Base-by-base conservation (phyloP, 2,888 invertebrate genomes). In the Caenorhabditis sulstoni region DNA sequence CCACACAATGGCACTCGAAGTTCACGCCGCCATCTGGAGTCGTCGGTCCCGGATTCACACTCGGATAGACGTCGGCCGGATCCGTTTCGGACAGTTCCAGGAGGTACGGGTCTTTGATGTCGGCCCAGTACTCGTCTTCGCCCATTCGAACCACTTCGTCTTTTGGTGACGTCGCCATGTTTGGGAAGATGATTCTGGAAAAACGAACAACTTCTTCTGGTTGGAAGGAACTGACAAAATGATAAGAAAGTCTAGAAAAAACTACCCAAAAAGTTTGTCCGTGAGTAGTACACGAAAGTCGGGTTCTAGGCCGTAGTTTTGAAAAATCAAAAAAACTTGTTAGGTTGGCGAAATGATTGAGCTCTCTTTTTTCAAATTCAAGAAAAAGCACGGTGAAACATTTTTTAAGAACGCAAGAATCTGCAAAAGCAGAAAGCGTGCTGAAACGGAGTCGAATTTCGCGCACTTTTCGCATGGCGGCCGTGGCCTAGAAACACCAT, bases 1-100 rank as follows among this genome's bases (percentile, higher is more conserved):
- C 83, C 1, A 89, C 89, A 62, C 89, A 89, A 58, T 89, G 89
- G 66, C 89, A 89, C 66, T 89, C 89, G 58, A 89, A 89, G 64
- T 89, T 89, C n/a, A 88, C 80, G 23, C 81, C 58, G 7, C 89
- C 89, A 55, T 89, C 88, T 9, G 86, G 78, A 18, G 85, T 87
- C 14, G 81, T 82, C 0, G 89, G 87, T 20, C 89, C 89, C 14
- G 89, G 89, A 70, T 89, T 89, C 58, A 83, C 81, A 14, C 82
- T 82, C 12, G 87, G 87, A 49, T 84, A 86, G 9, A 89, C 71
- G 12, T 89, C 86, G n/a, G 78, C 80, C 9, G 59, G 41, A 18
- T 61, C 61, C 0, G 53, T 52, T 9, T 14, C 5, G 78, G 81
- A 14, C 18, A 61, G n/a, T 45, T 62, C 20, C 20, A 50, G 52